Base-by-base conservation (phyloP, 2,797 vertebrate genomes). In the Cryptoprocta ferox region DNA sequence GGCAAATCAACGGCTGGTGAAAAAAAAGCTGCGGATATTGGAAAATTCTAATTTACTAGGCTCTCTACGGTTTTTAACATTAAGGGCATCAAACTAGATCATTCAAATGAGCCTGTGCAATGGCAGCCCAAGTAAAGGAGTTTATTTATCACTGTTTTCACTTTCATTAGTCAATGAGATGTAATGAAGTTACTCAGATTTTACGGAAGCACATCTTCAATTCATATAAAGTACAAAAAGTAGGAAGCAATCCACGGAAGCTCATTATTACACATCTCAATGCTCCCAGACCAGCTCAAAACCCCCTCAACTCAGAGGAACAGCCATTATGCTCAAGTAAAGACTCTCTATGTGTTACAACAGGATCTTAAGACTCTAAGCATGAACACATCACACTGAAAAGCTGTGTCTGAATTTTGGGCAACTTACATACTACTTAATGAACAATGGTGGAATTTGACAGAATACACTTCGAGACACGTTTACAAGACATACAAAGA, bases 1-100 rank as follows among this genome's bases (percentile, higher is more conserved):
- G 97, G 98, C 99, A 98, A 97, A 98, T 86, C 59, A 90, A 92
- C 42, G 66, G 37, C 0, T 0, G 63, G 0, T 35, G 53, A 63
- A 70, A 93, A 93, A 24, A 83, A 75, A 81, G 78, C 78, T 35
- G 61, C 42, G 79, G 48, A 86, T 81, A 97, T 18, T 83, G 76
- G 95, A 97, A 96, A 98, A 97, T 93, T 95, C 97, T 96, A 82
- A 97, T 94, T 81, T 85, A 82, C 80, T n/a, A 87, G 61, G 8
- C 35, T 94, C 56, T 89, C 91, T 91, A 71, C 95, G 61, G 83
- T 71, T 93, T 93, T 93, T 81, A 93, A 84, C 45, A 96, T 28
- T 87, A 70, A 91, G 53, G 19, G 53, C 28, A 89, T 73, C 61
- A 85, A 90, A 80, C 68, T 42, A 30, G 12, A 87, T 28, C 39